Conservation (phyloP, 2,888 invertebrate genomes). For the Polietes domitor region DNA sequence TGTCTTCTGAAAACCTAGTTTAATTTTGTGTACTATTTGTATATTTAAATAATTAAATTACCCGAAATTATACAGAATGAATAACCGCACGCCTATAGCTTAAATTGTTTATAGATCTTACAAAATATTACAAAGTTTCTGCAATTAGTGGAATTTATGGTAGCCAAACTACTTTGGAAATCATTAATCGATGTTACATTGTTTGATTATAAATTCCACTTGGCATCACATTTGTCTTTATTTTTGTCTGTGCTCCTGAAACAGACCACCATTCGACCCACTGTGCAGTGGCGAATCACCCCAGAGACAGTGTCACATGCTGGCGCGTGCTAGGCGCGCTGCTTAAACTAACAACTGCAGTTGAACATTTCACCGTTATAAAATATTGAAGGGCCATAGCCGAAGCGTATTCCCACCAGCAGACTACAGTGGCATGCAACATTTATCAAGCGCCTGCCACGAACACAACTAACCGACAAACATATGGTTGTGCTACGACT, state of each 20-base stretch:
- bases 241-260: neutral
- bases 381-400: constrained; percentile 59
- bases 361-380: constrained; percentile 57
- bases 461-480: constrained; percentile 5
- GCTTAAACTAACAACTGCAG: constrained; percentile 53
- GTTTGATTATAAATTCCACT: neutral
- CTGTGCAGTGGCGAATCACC: constrained; percentile 43
- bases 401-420: constrained; percentile 43
- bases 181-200: too few relatives aligned
- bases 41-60: too few relatives aligned
- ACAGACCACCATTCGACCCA: neutral
- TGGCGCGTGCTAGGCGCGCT: constrained; percentile 60
- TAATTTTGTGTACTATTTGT: too few relatives aligned
- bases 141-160: too few relatives aligned
- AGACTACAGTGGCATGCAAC: constrained; percentile 37
- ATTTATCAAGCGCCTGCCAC: constrained; percentile 47
- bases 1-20: too few relatives aligned
- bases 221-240: too few relatives aligned
- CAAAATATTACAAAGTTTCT: too few relatives aligned
- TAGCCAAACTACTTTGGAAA: too few relatives aligned
- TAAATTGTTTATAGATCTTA: too few relatives aligned
- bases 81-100: too few relatives aligned
- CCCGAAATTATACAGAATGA: too few relatives aligned
- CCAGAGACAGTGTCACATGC: constrained; percentile 36
- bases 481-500: too few relatives aligned